Evolutionary conservation across 1,140 invertebrate species (phyloP), one percentile per base, ranked within the genome.

Genomic region (Anagrus nilaparvatae): DNA sequence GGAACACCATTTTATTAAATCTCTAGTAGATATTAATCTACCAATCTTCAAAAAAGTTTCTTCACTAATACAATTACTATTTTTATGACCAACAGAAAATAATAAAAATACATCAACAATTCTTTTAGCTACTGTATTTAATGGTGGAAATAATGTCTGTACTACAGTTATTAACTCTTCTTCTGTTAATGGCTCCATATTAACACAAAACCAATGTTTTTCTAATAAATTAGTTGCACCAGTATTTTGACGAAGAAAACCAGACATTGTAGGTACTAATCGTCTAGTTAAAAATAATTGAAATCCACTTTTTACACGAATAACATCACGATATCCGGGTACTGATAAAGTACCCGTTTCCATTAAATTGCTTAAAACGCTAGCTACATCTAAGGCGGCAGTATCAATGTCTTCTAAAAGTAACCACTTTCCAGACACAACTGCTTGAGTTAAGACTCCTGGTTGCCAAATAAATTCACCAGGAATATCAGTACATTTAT

Each of bases 391-490:
- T 57, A 87, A 76, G 6, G 87, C 84, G 9, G 92, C 93, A 51
- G 79, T 81, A 58, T 99, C 94, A 42, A 99, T 81, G 62, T 99
- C 96, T 75, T 99, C 96, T 27, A 99, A 61, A 1, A 99, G 65
- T 30, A 99, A 65, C 91, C 97, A 96, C 58, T 86, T 78, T 0
- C 92, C 92, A 55, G 83, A 72, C 46, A 77, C 73, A 5, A 97
- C 84, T 42, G 91, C 92, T 76, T 88, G 63, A 5, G 90, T 89
- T 18, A 97, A 62, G 38, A 89, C 80, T 29, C 96, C 96, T 6
- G 94, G 82, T 51, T 87, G 78, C 95, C 95, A 99, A 20, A 93
- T 64, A 71, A 99, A 99, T 67, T 99, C 89, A 25, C 95, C 95
- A 4, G 94, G 94, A 24, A 95, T 75, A 59, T 97, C 92, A 1